Evolutionary conservation across 30 jellyfish, hydroid and myxozoan genomes (phyloP), one percentile per base, ranked within the genome.

Genomic region (Aurelia aurita complex sp. Pacific): DNA sequence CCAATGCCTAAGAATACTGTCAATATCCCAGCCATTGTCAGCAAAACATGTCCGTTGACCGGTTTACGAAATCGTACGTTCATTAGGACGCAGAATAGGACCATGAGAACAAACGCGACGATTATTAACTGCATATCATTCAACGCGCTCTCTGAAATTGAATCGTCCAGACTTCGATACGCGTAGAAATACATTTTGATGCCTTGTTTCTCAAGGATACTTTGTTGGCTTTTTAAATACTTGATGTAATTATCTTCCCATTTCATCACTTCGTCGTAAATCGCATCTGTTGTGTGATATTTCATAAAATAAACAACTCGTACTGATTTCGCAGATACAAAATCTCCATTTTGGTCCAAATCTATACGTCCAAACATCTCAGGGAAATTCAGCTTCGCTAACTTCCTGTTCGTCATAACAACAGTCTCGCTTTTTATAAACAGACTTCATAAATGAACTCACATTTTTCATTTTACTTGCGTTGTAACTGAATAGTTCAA

Each of bases 1-100:
- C 96, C 99, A 50, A 89, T 94, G 68, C 99, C 99, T 51, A 94
- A 77, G 17, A 78, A 65, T 19, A 94, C 90, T 0, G 97, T 83
- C n/a, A 89, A 32, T 17, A 94, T 65, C 33, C 99, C 99, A 57
- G 87, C 89, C 34, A 76, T 59, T 15, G 96, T 91, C 15, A 94
- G 78, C 70, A 79, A 38, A 43, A 84, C 90, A 89, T 94, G 99
- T 29, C 99, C 95, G 76, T 69, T 60, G 40, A 85, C 84, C 3
- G 89, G 86, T 36, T 85, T 80, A 34, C 84, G 83, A 64, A 94
- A 69, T 51, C 85, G 66, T 67, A 88, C 29, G 69, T 90, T 64
- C 69, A 97, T 89, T 5, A 85, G 65, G 16, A 96, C 83, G 38
- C 99, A 94, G 76, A 92, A 92, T 2, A 84, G 9, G 32, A 83